Evolutionary conservation across 2,888 invertebrate species (phyloP).

Genomic region (Selenia dentaria): DNA sequence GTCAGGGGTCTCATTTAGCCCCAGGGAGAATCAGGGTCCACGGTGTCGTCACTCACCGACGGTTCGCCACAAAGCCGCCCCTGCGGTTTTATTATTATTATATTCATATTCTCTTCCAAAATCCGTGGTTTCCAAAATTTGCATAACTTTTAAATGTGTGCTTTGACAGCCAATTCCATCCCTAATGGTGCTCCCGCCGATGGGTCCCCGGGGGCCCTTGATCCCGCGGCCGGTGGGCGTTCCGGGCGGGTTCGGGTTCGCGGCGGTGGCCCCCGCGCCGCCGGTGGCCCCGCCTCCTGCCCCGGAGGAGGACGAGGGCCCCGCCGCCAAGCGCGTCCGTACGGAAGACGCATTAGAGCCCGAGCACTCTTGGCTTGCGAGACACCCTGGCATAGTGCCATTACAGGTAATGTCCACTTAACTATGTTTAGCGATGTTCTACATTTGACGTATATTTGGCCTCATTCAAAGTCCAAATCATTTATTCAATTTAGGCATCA

Average conservation of each 20-base stretch:
- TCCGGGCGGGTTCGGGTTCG: constrained; percentile 49
- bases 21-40: no score
- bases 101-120: no score
- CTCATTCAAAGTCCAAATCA: no score
- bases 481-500: no score
- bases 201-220: constrained; percentile 69
- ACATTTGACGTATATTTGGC: no score
- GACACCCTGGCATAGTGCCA: constrained; percentile 58
- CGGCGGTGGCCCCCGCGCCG: constrained; percentile 14
- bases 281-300: constrained; percentile 37
- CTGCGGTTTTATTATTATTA: no score
- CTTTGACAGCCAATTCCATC: constrained; percentile 65
- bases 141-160: no score
- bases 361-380: constrained; percentile 85
- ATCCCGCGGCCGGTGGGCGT: constrained; percentile 61
- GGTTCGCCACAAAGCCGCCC: no score
- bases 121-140: no score
- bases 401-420: constrained; percentile 78
- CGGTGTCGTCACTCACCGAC: no score
- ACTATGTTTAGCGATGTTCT: no score
- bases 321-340: constrained; percentile 93
- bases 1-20: no score
- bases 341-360: constrained; percentile 97
- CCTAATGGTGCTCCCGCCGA: constrained; percentile 79
- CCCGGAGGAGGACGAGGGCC: constrained; percentile 89